Evolutionary conservation across 64 coral and sea anemone genomes (phyloP).

Genomic region (Dendronephthya gigantea): DNA sequence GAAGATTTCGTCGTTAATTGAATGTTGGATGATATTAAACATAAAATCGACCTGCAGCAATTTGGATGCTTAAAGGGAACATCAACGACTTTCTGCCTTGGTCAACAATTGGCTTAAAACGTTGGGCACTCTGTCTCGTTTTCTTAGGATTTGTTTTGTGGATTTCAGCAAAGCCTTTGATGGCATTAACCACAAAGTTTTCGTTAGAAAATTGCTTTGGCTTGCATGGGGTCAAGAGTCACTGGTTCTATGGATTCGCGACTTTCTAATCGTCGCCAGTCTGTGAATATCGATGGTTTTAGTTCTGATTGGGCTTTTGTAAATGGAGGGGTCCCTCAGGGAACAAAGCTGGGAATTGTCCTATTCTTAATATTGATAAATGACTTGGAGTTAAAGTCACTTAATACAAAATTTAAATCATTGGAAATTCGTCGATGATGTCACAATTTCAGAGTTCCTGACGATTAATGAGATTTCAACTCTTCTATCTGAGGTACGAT

Average conservation of each 20-base stretch:
- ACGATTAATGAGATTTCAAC: too few species aligned
- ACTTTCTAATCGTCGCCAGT: slow-evolving; percentile 11
- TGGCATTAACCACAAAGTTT: neutral
- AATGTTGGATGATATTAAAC: too few species aligned
- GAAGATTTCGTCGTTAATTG: too few species aligned
- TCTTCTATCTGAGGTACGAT: too few species aligned
- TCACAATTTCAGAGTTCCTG: neutral
- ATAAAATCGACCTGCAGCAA: too few species aligned
- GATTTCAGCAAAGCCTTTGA: neutral
- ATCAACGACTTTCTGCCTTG: slow-evolving; percentile 7
- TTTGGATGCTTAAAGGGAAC: too few species aligned
- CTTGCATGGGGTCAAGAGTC: neutral
- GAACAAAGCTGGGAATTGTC: neutral
- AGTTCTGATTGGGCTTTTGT: neutral
- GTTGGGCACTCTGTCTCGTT: neutral
- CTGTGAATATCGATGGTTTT: slow-evolving; percentile 15
- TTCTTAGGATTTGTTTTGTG: neutral
- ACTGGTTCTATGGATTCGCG: neutral
- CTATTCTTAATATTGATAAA: neutral
- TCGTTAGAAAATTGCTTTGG: neutral
- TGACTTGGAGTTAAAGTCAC: neutral
- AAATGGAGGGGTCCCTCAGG: neutral
- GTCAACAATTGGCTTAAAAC: slow-evolving; percentile 15
- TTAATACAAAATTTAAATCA: too few species aligned
- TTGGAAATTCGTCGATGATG: neutral